phyloP scores from a whole-genome alignment of 2,797 vertebrate species.

The Microhierax caerulescens region DNA sequence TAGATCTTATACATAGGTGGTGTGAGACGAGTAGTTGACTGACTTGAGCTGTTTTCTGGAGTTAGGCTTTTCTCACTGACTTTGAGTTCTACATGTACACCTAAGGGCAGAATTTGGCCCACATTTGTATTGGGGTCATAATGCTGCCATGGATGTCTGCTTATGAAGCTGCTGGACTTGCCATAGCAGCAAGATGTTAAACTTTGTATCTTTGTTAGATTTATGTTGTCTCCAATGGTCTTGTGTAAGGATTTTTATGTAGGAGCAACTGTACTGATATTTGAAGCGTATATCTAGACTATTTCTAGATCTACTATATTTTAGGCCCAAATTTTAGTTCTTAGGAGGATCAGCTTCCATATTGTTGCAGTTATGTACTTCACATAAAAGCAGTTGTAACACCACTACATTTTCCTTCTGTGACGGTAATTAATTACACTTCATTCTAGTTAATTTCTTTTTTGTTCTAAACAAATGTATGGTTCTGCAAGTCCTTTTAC shows the following conservation, averaged over 20 bases:
- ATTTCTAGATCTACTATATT: background rate
- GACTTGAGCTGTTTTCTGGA: background rate
- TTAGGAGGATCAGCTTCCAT: background rate
- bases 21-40: background rate
- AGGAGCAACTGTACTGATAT: background rate
- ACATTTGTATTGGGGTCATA: background rate
- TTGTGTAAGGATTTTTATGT: background rate
- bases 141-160: background rate
- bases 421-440: background rate
- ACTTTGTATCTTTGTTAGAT: background rate
- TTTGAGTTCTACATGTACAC: background rate
- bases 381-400: background rate
- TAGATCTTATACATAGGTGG: background rate
- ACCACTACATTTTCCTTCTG: background rate
- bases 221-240: background rate
- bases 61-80: background rate
- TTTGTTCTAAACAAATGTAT: background rate
- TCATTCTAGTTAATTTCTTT: background rate
- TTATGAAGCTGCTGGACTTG: background rate
- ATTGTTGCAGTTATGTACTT: background rate
- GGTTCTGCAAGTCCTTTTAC: background rate
- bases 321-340: background rate
- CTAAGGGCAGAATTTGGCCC: background rate
- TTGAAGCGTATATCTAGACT: background rate
- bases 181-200: background rate